A percentile compares a stretch with the other conserved stretches of the same genome.
Conservation (phyloP, 2,888 invertebrate genomes). For the Dasysyrphus tricinctus region DNA sequence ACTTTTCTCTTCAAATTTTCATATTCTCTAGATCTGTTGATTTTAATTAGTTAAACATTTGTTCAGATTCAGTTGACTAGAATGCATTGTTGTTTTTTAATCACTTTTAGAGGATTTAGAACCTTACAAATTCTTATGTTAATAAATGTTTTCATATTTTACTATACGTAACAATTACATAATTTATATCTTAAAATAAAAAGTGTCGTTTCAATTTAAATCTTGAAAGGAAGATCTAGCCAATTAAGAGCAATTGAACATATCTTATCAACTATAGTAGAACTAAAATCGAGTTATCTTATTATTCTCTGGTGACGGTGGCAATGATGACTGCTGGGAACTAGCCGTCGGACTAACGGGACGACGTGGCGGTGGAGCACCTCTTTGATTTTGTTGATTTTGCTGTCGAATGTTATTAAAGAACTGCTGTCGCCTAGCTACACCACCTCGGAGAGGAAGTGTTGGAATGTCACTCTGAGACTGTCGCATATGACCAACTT, state of each 20-base stretch:
- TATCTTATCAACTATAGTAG: background rate
- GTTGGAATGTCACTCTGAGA: conserved; percentile 84
- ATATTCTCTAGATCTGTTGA: background rate
- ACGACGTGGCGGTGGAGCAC: conserved; percentile 78
- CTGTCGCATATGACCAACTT: conserved; percentile 78
- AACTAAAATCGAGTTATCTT: conserved; percentile 83
- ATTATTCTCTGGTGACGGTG: conserved; percentile 81
- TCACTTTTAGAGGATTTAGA: background rate
- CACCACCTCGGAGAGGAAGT: conserved; percentile 82
- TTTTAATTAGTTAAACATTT: background rate
- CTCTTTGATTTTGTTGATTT: conserved; percentile 81
- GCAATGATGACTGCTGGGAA: conserved; percentile 81
- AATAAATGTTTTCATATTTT: background rate
- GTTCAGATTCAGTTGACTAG: conserved; percentile 1
- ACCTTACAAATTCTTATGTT: background rate
- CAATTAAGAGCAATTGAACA: background rate
- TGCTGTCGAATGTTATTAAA: conserved; percentile 83
- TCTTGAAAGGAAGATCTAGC: conserved; percentile 36
- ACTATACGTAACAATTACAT: background rate
- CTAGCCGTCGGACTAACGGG: conserved; percentile 79
- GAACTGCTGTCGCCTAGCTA: conserved; percentile 82
- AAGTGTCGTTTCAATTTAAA: background rate
- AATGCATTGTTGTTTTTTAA: background rate
- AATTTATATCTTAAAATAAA: background rate
- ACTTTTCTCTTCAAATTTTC: background rate